These are phyloP conservation scores for Gryllus bimaculatus DNA, from an alignment of 1,140 invertebrate species.

Conservation along the genomic window DNA sequence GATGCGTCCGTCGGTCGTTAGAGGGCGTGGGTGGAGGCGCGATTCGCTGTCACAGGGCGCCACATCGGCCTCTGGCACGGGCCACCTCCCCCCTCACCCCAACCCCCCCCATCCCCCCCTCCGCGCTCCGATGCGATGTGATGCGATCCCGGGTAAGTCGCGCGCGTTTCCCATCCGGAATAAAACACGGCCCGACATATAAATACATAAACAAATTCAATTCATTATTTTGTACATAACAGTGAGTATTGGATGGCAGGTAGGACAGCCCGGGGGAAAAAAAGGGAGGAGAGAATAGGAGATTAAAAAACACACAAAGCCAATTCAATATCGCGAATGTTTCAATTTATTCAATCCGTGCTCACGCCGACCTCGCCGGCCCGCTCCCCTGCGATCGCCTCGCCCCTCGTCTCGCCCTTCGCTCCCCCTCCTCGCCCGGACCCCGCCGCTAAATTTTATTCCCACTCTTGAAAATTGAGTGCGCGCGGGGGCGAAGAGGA, in stretches of 20 bases:
- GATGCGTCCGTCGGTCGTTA: too few relatives aligned
- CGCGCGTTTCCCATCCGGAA: neutral
- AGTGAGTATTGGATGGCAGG: neutral
- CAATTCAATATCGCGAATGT: neutral
- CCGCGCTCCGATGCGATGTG: neutral
- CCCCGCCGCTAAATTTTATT: slow-evolving; percentile 14
- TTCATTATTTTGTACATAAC: slow-evolving; percentile 1
- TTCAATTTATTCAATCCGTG: neutral
- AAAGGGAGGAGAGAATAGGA: neutral
- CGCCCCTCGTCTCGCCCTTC: neutral
- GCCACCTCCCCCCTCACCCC: too few relatives aligned
- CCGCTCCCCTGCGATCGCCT: neutral
- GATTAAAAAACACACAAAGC: slow-evolving; percentile 5
- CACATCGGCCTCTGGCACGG: too few relatives aligned
- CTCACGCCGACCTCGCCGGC: neutral
- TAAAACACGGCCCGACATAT: neutral
- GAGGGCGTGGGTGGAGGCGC: too few relatives aligned
- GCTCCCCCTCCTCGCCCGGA: neutral
- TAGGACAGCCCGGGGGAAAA: neutral
- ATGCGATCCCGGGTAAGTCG: neutral
- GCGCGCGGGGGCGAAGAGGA: slow-evolving; percentile 8
- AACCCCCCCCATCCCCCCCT: too few relatives aligned
- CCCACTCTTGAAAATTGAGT: slow-evolving; percentile 18
- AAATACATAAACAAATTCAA: slow-evolving; percentile 6
- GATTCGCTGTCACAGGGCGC: too few relatives aligned